Percentiles rank a stretch among this genome's conserved stretches.
Conservation (phyloP, 2,113 vertebrate species). For the Bubo blakistoni region DNA sequence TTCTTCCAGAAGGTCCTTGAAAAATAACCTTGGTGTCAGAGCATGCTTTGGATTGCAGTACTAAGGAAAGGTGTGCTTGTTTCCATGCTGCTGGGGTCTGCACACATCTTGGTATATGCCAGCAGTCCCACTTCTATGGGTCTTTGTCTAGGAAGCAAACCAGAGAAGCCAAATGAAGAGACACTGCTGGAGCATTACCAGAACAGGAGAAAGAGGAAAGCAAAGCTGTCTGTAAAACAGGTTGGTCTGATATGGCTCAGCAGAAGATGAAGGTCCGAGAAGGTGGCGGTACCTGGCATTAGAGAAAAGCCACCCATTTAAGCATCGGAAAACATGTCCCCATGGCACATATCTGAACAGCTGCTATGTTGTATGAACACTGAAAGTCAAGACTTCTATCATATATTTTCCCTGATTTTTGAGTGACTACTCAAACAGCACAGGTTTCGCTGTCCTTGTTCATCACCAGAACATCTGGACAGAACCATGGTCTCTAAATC, state of each 20-base stretch:
- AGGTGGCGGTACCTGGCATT: not conserved
- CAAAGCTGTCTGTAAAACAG: not conserved
- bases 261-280: not conserved
- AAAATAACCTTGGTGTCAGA: not conserved
- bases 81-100: not conserved
- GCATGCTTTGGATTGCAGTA: not conserved
- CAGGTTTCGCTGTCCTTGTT: not conserved
- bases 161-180: not conserved
- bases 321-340: not conserved
- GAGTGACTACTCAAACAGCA: not conserved
- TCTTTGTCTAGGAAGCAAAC: not conserved
- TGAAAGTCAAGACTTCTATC: not conserved
- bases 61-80: not conserved
- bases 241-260: not conserved
- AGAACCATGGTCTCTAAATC: not conserved
- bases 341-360: not conserved
- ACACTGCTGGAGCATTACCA: not conserved
- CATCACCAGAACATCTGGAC: not conserved
- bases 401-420: not conserved
- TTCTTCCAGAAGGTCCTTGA: not conserved
- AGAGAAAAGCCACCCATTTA: not conserved
- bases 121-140: not conserved
- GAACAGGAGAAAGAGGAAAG: not conserved
- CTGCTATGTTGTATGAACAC: not conserved
- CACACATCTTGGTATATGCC: not conserved